Evolutionary conservation across 2,113 vertebrate genomes (phyloP).

Genomic region (Odontophorus gujanensis): DNA sequence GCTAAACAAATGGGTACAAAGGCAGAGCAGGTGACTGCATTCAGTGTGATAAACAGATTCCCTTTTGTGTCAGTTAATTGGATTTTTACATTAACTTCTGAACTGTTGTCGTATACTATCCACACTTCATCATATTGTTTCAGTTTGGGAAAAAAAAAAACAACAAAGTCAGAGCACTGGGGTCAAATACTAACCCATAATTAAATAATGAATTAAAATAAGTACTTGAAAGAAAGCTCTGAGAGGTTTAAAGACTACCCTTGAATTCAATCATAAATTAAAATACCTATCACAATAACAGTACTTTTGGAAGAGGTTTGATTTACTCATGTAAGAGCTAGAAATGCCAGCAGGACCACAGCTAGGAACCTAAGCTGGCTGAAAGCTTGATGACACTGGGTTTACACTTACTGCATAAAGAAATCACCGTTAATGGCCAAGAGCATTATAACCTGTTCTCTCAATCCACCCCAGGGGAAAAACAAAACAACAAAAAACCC

Average conservation of each 20-base stretch:
- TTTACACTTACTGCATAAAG: background rate
- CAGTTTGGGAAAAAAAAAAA: too few species aligned
- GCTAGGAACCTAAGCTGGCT: background rate
- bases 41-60: conserved; percentile 9
- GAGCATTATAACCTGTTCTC: background rate
- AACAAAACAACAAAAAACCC: background rate
- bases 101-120: background rate
- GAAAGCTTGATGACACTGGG: background rate
- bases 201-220: background rate
- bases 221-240: background rate
- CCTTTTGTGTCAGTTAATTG: background rate
- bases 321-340: background rate
- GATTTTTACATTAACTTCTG: conserved; percentile 10
- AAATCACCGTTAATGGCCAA: background rate
- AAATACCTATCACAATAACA: background rate
- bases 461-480: background rate
- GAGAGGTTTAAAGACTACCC: background rate
- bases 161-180: background rate
- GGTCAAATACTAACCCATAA: background rate
- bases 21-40: background rate
- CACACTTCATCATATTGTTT: background rate
- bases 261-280: conserved; percentile 2
- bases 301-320: background rate
- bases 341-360: background rate
- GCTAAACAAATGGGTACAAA: background rate